Percentiles rank a stretch among this genome's conserved stretches.
These are phyloP conservation scores for Murina feae DNA, from an alignment of 2,113 vertebrate genomes.

Conservation along the genomic window DNA sequence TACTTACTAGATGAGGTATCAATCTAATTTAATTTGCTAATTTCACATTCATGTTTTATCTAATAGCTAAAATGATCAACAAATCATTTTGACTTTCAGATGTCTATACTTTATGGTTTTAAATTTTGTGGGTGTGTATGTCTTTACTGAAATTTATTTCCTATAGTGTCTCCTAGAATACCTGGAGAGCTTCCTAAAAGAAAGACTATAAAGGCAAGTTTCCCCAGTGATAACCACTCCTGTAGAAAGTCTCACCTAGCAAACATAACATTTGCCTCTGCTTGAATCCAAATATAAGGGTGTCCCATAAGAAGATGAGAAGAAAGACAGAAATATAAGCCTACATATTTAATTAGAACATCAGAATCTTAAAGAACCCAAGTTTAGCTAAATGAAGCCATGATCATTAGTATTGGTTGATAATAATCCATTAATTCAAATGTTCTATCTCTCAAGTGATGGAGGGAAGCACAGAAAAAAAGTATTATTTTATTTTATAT, in stretches of 20 bases:
- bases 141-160: conserved; percentile 21
- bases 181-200: not conserved
- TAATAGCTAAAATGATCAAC: conserved; percentile 44
- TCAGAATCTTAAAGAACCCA: not conserved
- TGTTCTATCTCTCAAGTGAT: not conserved
- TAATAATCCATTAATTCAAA: not conserved
- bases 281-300: not conserved
- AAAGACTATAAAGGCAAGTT: not conserved
- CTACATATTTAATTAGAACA: not conserved
- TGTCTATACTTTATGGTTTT: conserved; percentile 30
- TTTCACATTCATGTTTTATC: conserved; percentile 58
- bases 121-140: conserved; percentile 4
- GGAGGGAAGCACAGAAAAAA: not conserved
- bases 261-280: not conserved
- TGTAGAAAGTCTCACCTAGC: not conserved
- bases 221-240: not conserved
- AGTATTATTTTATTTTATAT: not conserved
- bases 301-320: not conserved
- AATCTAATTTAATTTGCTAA: conserved; percentile 64
- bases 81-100: conserved; percentile 38
- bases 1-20: conserved; percentile 61
- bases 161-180: not conserved
- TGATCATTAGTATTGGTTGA: not conserved
- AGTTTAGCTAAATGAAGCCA: not conserved
- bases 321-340: not conserved